These are phyloP conservation scores for Raja brachyura DNA, from an alignment of 2,113 vertebrate genomes.

Conservation along the genomic window DNA sequence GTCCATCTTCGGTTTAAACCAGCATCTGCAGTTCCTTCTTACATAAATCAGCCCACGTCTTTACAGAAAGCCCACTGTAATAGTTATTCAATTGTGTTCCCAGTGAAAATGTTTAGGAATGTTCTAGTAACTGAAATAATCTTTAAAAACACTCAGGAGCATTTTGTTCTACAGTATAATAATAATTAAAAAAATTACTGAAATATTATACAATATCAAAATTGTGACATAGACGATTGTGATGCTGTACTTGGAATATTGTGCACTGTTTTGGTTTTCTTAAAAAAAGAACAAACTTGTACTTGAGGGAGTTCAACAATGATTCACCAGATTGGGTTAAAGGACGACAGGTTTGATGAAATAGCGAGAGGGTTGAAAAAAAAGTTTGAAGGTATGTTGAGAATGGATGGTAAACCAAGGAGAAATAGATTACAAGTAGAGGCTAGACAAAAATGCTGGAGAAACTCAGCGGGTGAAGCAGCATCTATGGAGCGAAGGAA, in stretches of 20 bases:
- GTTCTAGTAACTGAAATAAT: background rate
- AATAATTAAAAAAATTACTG: background rate
- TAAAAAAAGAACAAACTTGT: no score
- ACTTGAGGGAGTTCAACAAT: no score
- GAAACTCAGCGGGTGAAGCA: no score
- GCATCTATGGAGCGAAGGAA: no score
- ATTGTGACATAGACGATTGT: no score
- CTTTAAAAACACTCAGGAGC: background rate
- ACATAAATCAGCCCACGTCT: background rate
- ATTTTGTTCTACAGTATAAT: background rate
- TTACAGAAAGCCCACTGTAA: background rate
- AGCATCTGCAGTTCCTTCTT: no score
- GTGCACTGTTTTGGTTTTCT: no score
- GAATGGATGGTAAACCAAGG: background rate
- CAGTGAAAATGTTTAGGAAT: background rate
- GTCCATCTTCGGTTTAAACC: no score
- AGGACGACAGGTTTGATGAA: no score
- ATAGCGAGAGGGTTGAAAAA: no score
- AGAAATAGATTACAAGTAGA: background rate
- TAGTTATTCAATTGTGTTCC: background rate
- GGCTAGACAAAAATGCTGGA: background rate
- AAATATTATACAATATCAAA: background rate
- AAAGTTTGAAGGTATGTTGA: background rate
- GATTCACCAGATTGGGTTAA: no score
- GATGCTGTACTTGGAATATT: no score